Base-by-base conservation (phyloP, 1,140 invertebrate species). In the Elymnias hypermnestra region DNA sequence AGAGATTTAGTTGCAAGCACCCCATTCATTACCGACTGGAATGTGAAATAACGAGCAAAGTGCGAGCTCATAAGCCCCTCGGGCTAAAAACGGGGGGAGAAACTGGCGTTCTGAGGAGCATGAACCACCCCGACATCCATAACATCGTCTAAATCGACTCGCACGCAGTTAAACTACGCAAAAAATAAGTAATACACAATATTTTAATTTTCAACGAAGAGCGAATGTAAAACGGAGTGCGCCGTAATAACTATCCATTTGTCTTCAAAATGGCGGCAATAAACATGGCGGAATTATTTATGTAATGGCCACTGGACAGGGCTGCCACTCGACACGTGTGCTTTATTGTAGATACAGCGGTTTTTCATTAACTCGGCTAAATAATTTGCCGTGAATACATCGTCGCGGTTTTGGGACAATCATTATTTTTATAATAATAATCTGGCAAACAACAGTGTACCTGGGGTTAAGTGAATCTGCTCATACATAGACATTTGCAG, bases 221-320 rank as follows among this genome's bases (percentile, higher is more conserved):
- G 65, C 61, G 74, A 81, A 81, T 82, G 81, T 84, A 82, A 82
- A 84, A 76, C 72, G 64, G 66, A 81, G 71, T 71, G 69, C 64
- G 65, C 63, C 63, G 78, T 84, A 83, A 84, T 84, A 84, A 84
- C 81, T 83, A 83, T 74, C 81, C 78, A 84, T 84, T 84, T 84
- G 81, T 84, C 81, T 84, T 82, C 78, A 81, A 81, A 84, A 84
- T 84, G 76, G 81, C 66, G 70, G 81, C 71, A 84, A 84, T 84
- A 84, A 84, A 84, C 78, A 84, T 83, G 72, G 76, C 65, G 63
- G 58, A 71, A 81, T 83, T 83, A 84, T 84, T 84, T 84, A 84
- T 84, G 81, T 79, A 83, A 84, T 84, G 81, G 81, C 73, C 76
- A 71, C 63, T 45, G 53, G 48, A 51, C 63, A 83, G 81, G 78